Base-by-base conservation (phyloP, 1,140 invertebrate genomes). In the Metaphire vulgaris region DNA sequence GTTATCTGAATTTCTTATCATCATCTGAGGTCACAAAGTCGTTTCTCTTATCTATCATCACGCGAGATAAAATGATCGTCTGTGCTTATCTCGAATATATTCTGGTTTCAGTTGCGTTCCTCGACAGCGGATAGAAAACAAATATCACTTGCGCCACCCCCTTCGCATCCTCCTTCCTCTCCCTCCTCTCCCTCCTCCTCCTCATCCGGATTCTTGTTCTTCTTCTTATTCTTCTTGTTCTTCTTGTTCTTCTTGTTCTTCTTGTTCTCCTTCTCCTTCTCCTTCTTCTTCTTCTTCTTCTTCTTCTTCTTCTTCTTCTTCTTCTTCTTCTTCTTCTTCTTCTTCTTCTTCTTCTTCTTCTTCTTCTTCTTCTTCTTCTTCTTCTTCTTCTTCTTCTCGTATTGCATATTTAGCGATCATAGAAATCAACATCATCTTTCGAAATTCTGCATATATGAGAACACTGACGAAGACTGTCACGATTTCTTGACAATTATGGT, bases 271-370 rank as follows among this genome's bases (percentile, higher is more conserved):
- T 56, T 56, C 41, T 56, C 21, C 41, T 56, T 56, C 41, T 56
- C 21, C 41, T 56, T 56, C 41, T 56, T 56, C 41, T 56, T 56
- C 41, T 56, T 56, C 41, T 56, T 56, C 41, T 56, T 56, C 41
- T 56, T 56, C 41, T 56, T 56, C 41, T 56, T 56, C 41, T 56
- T 56, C 41, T 56, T 56, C 41, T 56, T 56, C 41, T 56, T 56
- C 41, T 56, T 56, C 41, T 56, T 56, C 41, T 56, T 56, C 41
- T 56, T 56, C 41, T 56, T 56, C 41, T 56, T 56, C 41, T 56
- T 56, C 41, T 56, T 56, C 41, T 56, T 56, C 41, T 56, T 56
- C 41, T 56, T 56, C 41, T 56, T 56, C 41, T 56, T 56, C 41
- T 56, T 56, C 41, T 56, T 56, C 41, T 56, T 56, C 41, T 56